phyloP scores from a whole-genome alignment of 2,797 vertebrate species.

The Tachyglossus aculeatus region DNA sequence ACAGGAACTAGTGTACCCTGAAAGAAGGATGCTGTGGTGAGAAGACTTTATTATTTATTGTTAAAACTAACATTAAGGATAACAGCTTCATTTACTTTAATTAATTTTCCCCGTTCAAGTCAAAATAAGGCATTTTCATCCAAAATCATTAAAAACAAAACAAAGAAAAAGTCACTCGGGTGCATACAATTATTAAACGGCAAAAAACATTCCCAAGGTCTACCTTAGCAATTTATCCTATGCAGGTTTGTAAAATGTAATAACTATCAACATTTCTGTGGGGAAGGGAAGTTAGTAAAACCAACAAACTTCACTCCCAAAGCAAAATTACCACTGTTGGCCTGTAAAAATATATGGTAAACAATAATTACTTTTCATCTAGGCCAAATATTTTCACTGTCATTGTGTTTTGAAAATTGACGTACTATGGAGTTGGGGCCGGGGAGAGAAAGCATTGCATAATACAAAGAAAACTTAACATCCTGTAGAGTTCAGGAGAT shows the following conservation, averaged over 20 bases:
- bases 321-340: no score
- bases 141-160: conserved; percentile 28
- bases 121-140: conserved; percentile 32
- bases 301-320: no score
- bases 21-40: conserved; percentile 1
- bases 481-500: neutral
- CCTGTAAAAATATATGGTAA: conserved; percentile 15
- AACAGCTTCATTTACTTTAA: conserved; percentile 33
- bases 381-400: neutral
- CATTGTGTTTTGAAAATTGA: neutral
- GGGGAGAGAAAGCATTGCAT: no score
- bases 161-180: conserved; percentile 28
- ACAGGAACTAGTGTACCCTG: conserved; percentile 10
- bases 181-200: neutral
- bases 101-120: conserved; percentile 27
- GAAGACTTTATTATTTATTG: conserved; percentile 30
- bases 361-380: conserved; percentile 13
- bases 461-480: conserved; percentile 11
- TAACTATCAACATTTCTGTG: conserved; percentile 33
- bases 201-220: conserved; percentile 11
- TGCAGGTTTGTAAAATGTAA: conserved; percentile 11
- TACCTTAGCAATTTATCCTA: conserved; percentile 12
- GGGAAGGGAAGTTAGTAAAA: neutral
- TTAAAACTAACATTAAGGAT: conserved; percentile 25
- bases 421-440: conserved; percentile 15